Evolutionary conservation across 2,113 vertebrate genomes (phyloP).

Genomic region (Corythaixoides concolor): DNA sequence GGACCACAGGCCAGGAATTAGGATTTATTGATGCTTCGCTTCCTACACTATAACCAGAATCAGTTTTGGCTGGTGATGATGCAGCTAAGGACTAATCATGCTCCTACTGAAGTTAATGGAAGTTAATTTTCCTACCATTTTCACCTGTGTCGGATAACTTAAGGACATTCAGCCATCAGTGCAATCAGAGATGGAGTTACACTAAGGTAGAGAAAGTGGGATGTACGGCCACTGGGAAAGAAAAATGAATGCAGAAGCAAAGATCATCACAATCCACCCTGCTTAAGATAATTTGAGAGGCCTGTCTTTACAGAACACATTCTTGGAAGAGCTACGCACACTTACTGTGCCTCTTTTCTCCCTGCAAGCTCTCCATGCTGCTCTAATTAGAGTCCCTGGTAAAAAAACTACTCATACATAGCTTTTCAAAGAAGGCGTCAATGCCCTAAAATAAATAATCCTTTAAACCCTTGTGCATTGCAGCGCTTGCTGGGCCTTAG

Average conservation of each 20-base stretch:
- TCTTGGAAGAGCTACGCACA: background rate
- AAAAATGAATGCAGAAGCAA: background rate
- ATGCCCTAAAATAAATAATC: conserved; percentile 34
- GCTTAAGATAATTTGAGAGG: background rate
- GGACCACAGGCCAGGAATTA: background rate
- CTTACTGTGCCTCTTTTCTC: background rate
- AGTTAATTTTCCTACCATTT: background rate
- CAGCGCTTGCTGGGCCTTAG: conserved; percentile 35
- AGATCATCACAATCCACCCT: background rate
- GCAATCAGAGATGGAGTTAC: background rate
- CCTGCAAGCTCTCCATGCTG: background rate
- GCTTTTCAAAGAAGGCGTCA: conserved; percentile 19
- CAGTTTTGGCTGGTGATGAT: background rate
- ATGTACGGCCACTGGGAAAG: background rate
- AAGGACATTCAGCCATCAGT: background rate
- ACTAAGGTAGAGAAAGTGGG: background rate
- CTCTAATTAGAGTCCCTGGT: background rate
- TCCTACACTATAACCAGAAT: background rate
- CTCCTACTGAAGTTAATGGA: background rate
- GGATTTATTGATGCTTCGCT: background rate
- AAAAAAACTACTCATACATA: background rate
- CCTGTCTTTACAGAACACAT: background rate
- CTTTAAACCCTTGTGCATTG: conserved; percentile 33
- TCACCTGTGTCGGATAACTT: background rate
- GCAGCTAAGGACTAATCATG: background rate